Percentiles rank a stretch among this genome's conserved stretches.
Conservation (phyloP, 2,888 invertebrate genomes). For the Seira sanloemensis region DNA sequence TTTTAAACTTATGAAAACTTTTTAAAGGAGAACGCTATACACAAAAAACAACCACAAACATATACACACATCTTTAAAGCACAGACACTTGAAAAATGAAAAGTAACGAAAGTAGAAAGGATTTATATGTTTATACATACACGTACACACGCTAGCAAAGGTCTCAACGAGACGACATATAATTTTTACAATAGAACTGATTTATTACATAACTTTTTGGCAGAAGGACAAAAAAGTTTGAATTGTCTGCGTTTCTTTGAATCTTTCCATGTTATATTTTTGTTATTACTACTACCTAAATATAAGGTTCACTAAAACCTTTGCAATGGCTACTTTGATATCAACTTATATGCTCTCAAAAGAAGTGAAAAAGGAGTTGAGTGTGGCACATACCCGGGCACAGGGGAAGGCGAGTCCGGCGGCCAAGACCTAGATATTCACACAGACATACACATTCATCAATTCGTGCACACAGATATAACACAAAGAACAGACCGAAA, state of each 20-base stretch:
- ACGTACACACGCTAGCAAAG: too few relatives aligned
- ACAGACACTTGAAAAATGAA: too few relatives aligned
- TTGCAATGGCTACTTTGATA: too few relatives aligned
- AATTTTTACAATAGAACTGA: slow-evolving; percentile 63
- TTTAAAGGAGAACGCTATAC: too few relatives aligned
- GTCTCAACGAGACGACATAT: slow-evolving; percentile 62
- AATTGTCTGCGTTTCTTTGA: slow-evolving; percentile 42
- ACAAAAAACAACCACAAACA: too few relatives aligned
- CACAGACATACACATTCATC: slow-evolving; percentile 36
- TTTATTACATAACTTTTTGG: slow-evolving; percentile 65
- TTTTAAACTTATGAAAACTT: too few relatives aligned
- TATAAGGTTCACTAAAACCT: too few relatives aligned
- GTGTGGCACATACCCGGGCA: slow-evolving; percentile 67
- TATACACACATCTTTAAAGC: too few relatives aligned
- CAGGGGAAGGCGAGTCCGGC: slow-evolving; percentile 73
- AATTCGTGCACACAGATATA: neutral
- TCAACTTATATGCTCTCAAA: neutral
- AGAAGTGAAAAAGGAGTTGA: slow-evolving; percentile 17
- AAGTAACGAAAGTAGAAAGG: too few relatives aligned
- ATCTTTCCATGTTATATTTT: slow-evolving; percentile 34
- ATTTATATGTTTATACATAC: too few relatives aligned
- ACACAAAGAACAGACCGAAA: neutral
- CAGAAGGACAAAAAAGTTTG: slow-evolving; percentile 64
- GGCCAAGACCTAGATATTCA: slow-evolving; percentile 71
- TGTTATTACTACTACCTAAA: too few relatives aligned